These are phyloP conservation scores for Mionectes macconnelli DNA, from an alignment of 2,113 vertebrate genomes.

Conservation along the genomic window DNA sequence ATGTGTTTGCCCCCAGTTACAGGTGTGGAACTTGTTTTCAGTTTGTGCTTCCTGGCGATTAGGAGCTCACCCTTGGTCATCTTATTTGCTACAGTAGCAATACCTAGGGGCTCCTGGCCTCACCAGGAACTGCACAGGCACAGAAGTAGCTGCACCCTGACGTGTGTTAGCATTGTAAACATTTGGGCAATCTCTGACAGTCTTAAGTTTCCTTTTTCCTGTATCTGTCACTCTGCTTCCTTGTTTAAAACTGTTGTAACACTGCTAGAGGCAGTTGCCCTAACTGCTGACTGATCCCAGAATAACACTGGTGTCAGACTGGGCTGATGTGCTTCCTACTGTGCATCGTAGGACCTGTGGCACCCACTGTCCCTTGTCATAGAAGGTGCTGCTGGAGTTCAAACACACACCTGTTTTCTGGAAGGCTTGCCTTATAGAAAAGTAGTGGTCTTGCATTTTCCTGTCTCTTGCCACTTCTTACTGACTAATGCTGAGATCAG, in stretches of 20 bases:
- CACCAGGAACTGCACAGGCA: fast-evolving
- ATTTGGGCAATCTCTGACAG: neutral
- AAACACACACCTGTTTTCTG: neutral
- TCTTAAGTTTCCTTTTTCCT: conserved; percentile 24
- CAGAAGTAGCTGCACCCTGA: neutral
- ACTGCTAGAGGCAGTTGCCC: neutral
- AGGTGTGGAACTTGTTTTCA: neutral
- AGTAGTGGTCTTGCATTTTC: neutral
- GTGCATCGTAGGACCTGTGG: neutral
- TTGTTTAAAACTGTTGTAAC: neutral
- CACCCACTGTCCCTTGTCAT: neutral
- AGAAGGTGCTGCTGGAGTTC: neutral
- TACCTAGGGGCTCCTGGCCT: neutral
- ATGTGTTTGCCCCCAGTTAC: neutral
- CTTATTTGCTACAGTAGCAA: neutral
- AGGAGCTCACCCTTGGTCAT: fast-evolving
- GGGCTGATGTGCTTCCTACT: neutral
- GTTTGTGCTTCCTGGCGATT: fast-evolving
- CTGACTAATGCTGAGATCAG: neutral
- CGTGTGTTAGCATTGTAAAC: neutral
- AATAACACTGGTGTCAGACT: neutral
- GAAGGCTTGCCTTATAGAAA: neutral
- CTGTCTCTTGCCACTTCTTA: neutral
- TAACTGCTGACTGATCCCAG: neutral
- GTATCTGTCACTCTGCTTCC: neutral